phyloP scores from a whole-genome alignment of 2,113 vertebrate species.

The Ivindomyrus marchei region DNA sequence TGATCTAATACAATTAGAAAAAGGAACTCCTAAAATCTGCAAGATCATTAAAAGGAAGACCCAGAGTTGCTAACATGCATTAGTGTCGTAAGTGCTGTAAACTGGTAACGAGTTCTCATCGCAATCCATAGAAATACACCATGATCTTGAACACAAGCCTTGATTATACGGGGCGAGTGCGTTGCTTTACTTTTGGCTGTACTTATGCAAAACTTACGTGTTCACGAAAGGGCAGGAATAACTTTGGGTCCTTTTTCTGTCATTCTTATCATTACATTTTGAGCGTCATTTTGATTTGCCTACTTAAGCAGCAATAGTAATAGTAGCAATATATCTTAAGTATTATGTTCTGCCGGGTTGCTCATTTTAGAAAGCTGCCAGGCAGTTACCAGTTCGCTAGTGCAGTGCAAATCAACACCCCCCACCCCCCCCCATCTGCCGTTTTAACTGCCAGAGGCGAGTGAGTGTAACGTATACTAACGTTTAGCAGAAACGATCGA shows the following conservation, averaged over 20 bases:
- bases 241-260: neutral
- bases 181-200: neutral
- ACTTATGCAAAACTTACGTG: neutral
- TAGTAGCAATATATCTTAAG: neutral
- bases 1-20: neutral
- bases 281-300: neutral
- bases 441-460: neutral
- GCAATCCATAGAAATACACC: neutral
- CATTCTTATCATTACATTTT: neutral
- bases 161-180: neutral
- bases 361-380: neutral
- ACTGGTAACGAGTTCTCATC: neutral
- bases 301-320: neutral
- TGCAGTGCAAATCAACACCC: neutral
- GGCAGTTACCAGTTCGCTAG: neutral
- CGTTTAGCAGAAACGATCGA: neutral
- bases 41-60: neutral
- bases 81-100: neutral
- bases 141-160: neutral
- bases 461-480: neutral
- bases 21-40: neutral
- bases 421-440: neutral
- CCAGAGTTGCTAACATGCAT: neutral
- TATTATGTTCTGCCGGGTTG: neutral
- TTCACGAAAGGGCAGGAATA: neutral